Conservation (phyloP, 2,888 invertebrate genomes). For the Orthosia cruda region DNA sequence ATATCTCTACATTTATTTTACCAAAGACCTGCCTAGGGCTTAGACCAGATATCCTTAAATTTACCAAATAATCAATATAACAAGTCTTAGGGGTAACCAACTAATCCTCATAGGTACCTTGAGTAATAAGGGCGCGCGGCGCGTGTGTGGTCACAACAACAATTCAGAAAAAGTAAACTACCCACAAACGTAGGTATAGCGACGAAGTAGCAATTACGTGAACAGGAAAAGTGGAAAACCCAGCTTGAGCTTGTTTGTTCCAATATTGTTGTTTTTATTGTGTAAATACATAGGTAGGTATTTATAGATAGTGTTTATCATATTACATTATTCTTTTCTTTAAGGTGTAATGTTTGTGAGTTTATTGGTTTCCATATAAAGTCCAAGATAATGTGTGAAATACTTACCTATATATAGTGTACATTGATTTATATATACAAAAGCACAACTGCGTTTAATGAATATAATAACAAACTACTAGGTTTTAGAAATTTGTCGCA, state of each 20-base stretch:
- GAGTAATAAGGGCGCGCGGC: slow-evolving; percentile 9
- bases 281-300: slow-evolving; percentile 22
- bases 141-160: slow-evolving; percentile 41
- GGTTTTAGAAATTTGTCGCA: too few relatives aligned
- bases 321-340: too few relatives aligned
- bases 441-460: too few relatives aligned
- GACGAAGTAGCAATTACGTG: slow-evolving; percentile 49
- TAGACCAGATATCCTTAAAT: background rate
- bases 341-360: background rate
- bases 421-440: too few relatives aligned
- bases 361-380: background rate
- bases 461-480: too few relatives aligned
- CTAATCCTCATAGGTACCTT: slow-evolving; percentile 35
- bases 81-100: background rate
- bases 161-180: slow-evolving; percentile 40
- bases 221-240: slow-evolving; percentile 57
- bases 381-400: too few relatives aligned
- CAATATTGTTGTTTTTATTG: slow-evolving; percentile 43
- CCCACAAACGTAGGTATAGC: slow-evolving; percentile 18
- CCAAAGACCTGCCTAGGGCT: background rate
- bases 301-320: slow-evolving; percentile 21
- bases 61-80: slow-evolving; percentile 26
- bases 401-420: too few relatives aligned
- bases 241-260: slow-evolving; percentile 51
- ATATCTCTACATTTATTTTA: background rate